Evolutionary conservation across 2,888 invertebrate genomes (phyloP).

Genomic region (Caenorhabditis sp.): DNA sequence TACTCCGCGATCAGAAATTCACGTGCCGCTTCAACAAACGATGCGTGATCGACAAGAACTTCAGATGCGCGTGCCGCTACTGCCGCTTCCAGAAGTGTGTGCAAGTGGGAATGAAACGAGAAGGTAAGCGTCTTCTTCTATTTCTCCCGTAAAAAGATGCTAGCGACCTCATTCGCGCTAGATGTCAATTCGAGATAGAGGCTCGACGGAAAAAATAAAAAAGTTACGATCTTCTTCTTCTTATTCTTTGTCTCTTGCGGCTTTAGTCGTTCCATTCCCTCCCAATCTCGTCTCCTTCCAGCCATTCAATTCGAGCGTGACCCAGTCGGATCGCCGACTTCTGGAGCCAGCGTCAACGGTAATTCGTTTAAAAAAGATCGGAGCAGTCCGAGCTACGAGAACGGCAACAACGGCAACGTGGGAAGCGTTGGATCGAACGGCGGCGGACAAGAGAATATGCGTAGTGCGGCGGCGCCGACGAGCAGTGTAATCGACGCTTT

Average conservation of each 20-base stretch:
- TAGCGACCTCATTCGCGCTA: slow-evolving; percentile 20
- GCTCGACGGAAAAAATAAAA: slow-evolving; percentile 2
- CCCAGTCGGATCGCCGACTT: slow-evolving; percentile 71
- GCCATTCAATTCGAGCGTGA: slow-evolving; percentile 79
- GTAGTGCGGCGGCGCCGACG: background rate
- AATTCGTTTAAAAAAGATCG: slow-evolving; percentile 69
- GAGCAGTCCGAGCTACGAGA: slow-evolving; percentile 56
- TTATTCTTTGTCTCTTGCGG: too few relatives aligned
- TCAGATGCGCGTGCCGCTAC: slow-evolving; percentile 77
- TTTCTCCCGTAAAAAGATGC: background rate
- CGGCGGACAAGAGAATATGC: slow-evolving; percentile 46
- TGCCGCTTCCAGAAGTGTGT: slow-evolving; percentile 78
- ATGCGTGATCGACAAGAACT: slow-evolving; percentile 79
- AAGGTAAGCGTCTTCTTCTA: slow-evolving; percentile 62
- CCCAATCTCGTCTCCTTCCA: background rate
- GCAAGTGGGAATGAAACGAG: slow-evolving; percentile 77
- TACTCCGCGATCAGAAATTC: slow-evolving; percentile 78
- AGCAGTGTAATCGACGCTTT: slow-evolving; percentile 71
- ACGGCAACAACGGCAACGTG: slow-evolving; percentile 36
- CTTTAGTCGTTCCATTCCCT: too few relatives aligned
- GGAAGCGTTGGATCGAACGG: slow-evolving; percentile 9
- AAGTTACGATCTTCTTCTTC: background rate
- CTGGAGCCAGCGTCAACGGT: slow-evolving; percentile 34
- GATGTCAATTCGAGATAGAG: slow-evolving; percentile 14
- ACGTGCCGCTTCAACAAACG: slow-evolving; percentile 78